Evolutionary conservation across 2,797 vertebrate genomes (phyloP).

Genomic region (Pangasius krempfi): DNA sequence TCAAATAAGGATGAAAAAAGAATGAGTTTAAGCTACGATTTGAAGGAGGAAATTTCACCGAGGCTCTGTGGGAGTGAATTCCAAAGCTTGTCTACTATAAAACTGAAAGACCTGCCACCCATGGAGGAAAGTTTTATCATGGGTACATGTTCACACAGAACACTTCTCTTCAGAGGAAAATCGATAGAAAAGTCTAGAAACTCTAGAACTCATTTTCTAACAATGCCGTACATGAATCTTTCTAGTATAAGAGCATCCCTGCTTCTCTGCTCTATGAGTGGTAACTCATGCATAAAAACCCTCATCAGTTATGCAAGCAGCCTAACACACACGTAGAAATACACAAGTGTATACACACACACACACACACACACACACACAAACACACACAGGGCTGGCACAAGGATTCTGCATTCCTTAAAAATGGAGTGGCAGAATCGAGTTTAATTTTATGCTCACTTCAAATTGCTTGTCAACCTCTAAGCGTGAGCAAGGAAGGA

Average conservation of each 20-base stretch:
- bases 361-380: slow-evolving; percentile 41
- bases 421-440: slow-evolving; percentile 56
- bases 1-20: background rate
- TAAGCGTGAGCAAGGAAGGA: slow-evolving; percentile 51
- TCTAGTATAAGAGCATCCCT: slow-evolving; percentile 41
- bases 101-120: slow-evolving; percentile 9
- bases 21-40: background rate
- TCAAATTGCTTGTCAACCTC: slow-evolving; percentile 79
- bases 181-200: slow-evolving; percentile 37
- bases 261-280: slow-evolving; percentile 37
- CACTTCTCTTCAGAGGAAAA: slow-evolving; percentile 12
- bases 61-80: slow-evolving; percentile 14
- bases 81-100: background rate
- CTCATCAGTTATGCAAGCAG: slow-evolving; percentile 56
- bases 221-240: slow-evolving; percentile 42
- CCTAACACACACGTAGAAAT: slow-evolving; percentile 37
- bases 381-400: slow-evolving; percentile 37
- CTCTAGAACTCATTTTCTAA: slow-evolving; percentile 39
- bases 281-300: slow-evolving; percentile 52
- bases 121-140: slow-evolving; percentile 8
- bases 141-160: background rate
- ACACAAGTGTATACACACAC: slow-evolving; percentile 44
- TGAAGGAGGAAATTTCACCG: background rate
- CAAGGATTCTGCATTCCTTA: slow-evolving; percentile 47
- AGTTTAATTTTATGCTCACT: slow-evolving; percentile 77